Conservation (phyloP, 2,888 invertebrate species). For the Pelosia muscerda region DNA sequence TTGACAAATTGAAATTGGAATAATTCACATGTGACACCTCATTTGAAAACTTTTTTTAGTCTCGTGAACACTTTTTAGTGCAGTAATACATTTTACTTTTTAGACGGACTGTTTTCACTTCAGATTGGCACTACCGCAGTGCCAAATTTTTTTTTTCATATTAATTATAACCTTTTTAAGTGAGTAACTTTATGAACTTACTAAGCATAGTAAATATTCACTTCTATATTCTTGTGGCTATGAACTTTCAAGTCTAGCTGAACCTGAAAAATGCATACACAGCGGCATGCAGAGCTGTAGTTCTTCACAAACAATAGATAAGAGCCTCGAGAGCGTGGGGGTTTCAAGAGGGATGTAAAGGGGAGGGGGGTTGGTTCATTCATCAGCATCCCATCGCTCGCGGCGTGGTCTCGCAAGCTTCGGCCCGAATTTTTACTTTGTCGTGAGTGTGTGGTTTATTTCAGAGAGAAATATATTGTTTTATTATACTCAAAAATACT, state of each 20-base stretch:
- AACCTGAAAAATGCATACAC: slow-evolving; percentile 47
- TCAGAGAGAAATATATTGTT: neutral
- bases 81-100: too few relatives aligned
- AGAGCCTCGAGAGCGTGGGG: slow-evolving; percentile 58
- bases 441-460: slow-evolving; percentile 15
- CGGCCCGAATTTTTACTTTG: slow-evolving; percentile 32
- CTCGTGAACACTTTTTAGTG: too few relatives aligned
- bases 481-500: too few relatives aligned
- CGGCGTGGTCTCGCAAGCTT: slow-evolving; percentile 17
- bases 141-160: too few relatives aligned
- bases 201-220: slow-evolving; percentile 24
- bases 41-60: too few relatives aligned
- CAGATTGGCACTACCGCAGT: too few relatives aligned
- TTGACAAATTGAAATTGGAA: too few relatives aligned
- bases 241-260: slow-evolving; percentile 54
- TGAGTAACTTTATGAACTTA: neutral
- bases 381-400: slow-evolving; percentile 29
- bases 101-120: too few relatives aligned
- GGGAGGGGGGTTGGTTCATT: slow-evolving; percentile 32
- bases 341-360: slow-evolving; percentile 31
- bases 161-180: neutral
- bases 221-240: slow-evolving; percentile 46
- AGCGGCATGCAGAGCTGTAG: slow-evolving; percentile 47
- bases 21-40: too few relatives aligned
- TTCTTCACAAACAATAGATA: slow-evolving; percentile 69